Base-by-base conservation (phyloP, 1,140 invertebrate genomes). In the Maniola jurtina region DNA sequence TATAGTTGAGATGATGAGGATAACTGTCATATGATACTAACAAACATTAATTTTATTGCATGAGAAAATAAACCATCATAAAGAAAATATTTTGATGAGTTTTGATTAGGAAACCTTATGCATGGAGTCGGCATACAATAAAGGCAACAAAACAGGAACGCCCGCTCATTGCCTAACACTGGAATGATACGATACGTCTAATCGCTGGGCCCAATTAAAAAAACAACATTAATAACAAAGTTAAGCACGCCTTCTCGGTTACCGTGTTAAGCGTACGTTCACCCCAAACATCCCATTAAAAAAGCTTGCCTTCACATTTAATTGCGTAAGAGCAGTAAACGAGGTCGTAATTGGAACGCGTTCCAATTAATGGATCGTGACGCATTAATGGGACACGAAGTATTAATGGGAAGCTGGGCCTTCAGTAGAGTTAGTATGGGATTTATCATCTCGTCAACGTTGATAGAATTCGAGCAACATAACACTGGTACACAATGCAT, bases 301-400 rank as follows among this genome's bases (percentile, higher is more conserved):
- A 61, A 50, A 50, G 25, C 33, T 47, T 33, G 61, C 48, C 47
- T 42, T 40, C 48, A 61, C 48, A 47, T 45, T 72, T 84, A 85
- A 89, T 87, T 87, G 81, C 82, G 78, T 83, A 86, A 86, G 81
- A 83, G 82, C 71, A 78, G 79, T 63, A 73, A 84, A 85, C 84
- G 83, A 85, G 83, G 65, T 76, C 83, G 84, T 88, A 87, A 89
- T 88, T 87, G 84, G 83, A 89, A 84, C 83, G 80, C 80, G 83
- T 80, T 78, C 82, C 82, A 86, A 88, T 87, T 86, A 88, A 88
- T 84, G 76, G 64, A 59, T 52, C 68, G 78, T 48, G 59, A 57
- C 55, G 55, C 63, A 65, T 59, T 65, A 59, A 59, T 68, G 73
- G 65, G 64, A 62, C 35, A 65, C 64, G 64, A 60, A 59, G 42